Percentiles rank a stretch among this genome's conserved stretches.
Conservation (phyloP, 2,113 vertebrate species). For the Hemicordylus capensis region DNA sequence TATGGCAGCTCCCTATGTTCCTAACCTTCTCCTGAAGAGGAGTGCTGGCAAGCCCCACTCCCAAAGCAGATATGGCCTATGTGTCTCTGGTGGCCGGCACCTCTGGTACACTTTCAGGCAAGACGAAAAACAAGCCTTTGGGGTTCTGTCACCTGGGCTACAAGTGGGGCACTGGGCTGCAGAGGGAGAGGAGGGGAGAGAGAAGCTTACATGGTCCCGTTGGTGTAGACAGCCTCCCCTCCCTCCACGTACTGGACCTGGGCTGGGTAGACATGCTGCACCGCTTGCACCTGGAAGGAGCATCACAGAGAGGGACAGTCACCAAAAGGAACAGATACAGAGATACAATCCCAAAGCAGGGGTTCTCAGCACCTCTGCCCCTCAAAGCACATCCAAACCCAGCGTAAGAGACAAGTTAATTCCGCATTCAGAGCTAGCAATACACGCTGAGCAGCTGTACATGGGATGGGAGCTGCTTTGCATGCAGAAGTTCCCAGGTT, state of each 20-base stretch:
- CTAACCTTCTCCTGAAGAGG: too few relatives aligned
- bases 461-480: too few relatives aligned
- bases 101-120: too few relatives aligned
- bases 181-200: not conserved
- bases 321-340: fast-evolving
- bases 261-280: constrained; percentile 90
- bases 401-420: not conserved
- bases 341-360: not conserved
- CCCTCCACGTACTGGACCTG: constrained; percentile 97
- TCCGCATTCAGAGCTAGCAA: not conserved
- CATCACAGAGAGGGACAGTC: not conserved
- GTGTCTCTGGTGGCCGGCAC: too few relatives aligned
- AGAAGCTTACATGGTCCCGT: constrained; percentile 90
- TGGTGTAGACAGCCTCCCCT: constrained; percentile 91
- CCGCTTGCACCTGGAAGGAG: constrained; percentile 85
- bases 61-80: too few relatives aligned
- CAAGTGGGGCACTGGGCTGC: not conserved
- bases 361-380: not conserved
- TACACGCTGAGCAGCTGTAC: not conserved
- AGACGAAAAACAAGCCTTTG: not conserved
- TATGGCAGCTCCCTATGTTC: too few relatives aligned
- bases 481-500: too few relatives aligned
- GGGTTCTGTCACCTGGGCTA: not conserved
- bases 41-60: too few relatives aligned
- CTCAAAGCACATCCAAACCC: not conserved